These are phyloP conservation scores for Cepaea nemoralis DNA, from an alignment of 1,140 invertebrate genomes.

Conservation along the genomic window DNA sequence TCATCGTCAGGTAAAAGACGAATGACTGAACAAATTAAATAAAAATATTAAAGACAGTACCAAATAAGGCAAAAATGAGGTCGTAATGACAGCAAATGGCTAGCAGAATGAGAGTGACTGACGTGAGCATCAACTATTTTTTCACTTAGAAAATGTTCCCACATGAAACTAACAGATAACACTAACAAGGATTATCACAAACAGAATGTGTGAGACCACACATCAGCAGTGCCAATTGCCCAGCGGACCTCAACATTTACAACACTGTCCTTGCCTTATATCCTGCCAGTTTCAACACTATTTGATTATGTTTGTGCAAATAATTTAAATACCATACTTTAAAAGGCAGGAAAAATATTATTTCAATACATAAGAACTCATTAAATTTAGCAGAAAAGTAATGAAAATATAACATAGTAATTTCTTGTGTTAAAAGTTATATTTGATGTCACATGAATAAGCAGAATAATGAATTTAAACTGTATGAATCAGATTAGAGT, in stretches of 20 bases:
- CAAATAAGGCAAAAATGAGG: constrained; percentile 3
- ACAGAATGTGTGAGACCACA: not conserved
- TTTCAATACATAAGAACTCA: not conserved
- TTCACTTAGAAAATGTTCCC: constrained; percentile 35
- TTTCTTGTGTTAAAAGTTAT: not conserved
- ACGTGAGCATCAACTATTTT: constrained; percentile 40
- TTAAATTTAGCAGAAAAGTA: not conserved
- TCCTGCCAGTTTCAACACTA: not conserved
- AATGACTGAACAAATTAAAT: not conserved
- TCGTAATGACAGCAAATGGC: constrained; percentile 34
- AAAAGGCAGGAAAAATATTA: not conserved
- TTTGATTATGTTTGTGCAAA: not conserved
- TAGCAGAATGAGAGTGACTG: constrained; percentile 6
- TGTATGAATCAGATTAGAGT: not conserved
- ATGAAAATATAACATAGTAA: not conserved
- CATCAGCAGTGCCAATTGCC: constrained; percentile 26
- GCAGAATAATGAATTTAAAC: not conserved
- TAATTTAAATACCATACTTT: not conserved
- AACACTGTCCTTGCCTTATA: not conserved
- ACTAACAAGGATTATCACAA: constrained; percentile 33
- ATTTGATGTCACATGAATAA: not conserved
- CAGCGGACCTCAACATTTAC: not conserved
- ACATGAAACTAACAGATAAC: constrained; percentile 38
- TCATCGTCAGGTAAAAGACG: not conserved
- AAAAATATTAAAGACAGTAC: not conserved